A percentile compares a stretch with the other conserved stretches of the same genome.
These are phyloP conservation scores for Gymnogyps californianus DNA, from an alignment of 2,113 vertebrate species.

Conservation along the genomic window DNA sequence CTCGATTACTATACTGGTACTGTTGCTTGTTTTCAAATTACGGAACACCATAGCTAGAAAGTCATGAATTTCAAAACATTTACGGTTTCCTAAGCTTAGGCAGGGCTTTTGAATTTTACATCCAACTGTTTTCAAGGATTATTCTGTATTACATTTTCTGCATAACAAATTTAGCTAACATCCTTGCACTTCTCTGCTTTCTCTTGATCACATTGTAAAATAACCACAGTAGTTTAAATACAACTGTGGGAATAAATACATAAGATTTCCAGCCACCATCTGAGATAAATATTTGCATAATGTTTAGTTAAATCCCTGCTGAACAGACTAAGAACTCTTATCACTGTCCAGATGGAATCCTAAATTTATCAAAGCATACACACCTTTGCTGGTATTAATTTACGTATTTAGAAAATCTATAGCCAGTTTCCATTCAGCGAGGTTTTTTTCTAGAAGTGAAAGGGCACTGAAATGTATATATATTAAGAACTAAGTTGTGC, in stretches of 20 bases:
- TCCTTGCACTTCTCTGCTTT: conserved; percentile 26
- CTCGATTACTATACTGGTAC: not conserved
- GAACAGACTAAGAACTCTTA: conserved; percentile 25
- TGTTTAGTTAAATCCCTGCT: conserved; percentile 36
- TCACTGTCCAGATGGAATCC: conserved; percentile 23
- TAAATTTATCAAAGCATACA: conserved; percentile 10
- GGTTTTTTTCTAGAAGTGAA: not conserved
- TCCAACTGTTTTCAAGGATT: conserved; percentile 53
- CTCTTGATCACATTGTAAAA: conserved; percentile 34
- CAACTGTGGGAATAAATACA: conserved; percentile 30
- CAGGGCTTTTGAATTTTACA: conserved; percentile 36
- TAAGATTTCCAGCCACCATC: conserved; percentile 38
- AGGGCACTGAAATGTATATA: not conserved
- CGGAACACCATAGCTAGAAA: not conserved
- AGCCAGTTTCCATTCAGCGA: not conserved
- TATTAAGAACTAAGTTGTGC: not conserved
- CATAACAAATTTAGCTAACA: conserved; percentile 30
- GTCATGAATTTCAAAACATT: conserved; percentile 37
- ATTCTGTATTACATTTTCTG: conserved; percentile 35
- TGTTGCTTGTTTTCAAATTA: not conserved
- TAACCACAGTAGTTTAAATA: conserved; percentile 27
- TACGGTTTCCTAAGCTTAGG: not conserved
- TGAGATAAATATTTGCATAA: conserved; percentile 53
- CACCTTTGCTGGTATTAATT: not conserved
- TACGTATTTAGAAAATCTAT: not conserved